These are phyloP conservation scores for Synchiropus splendidus DNA, from an alignment of 2,113 vertebrate genomes.

Conservation along the genomic window DNA sequence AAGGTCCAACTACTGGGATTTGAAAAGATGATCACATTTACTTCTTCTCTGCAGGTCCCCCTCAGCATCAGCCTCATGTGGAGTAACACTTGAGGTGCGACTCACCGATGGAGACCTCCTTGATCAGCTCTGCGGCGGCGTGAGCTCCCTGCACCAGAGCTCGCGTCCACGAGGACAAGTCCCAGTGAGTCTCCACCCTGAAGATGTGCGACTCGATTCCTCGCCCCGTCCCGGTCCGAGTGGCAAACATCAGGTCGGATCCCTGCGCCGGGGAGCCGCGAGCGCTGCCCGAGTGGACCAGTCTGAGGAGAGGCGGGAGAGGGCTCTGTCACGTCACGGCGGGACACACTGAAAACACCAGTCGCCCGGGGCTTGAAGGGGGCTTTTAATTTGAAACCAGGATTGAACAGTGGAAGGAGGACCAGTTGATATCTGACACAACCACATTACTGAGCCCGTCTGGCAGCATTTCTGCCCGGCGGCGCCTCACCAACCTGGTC, in stretches of 20 bases:
- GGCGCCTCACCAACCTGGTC: conserved; percentile 71
- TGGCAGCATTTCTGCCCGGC: not conserved
- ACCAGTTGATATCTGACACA: no score
- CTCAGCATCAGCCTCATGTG: no score
- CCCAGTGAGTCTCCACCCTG: conserved; percentile 89
- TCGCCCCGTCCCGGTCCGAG: conserved; percentile 82
- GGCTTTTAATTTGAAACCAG: no score
- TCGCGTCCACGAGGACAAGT: conserved; percentile 87
- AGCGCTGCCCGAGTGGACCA: conserved; percentile 83
- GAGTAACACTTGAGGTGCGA: no score
- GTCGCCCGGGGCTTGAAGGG: no score
- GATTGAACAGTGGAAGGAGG: no score
- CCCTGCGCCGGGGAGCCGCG: conserved; percentile 76
- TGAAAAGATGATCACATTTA: no score
- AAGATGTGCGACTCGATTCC: conserved; percentile 90
- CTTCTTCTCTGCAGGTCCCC: no score
- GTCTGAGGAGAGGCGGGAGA: conserved; percentile 47
- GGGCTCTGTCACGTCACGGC: no score
- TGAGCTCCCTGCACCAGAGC: conserved; percentile 88
- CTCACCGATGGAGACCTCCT: conserved; percentile 81
- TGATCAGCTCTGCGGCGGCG: conserved; percentile 78
- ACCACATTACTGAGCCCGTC: not conserved
- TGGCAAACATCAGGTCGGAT: conserved; percentile 83
- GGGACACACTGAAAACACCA: no score
- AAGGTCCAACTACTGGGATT: not conserved